Percentiles rank a stretch among this genome's conserved stretches.
phyloP scores from a whole-genome alignment of 2,797 vertebrate species.

The Acestrorhynchus altus region DNA sequence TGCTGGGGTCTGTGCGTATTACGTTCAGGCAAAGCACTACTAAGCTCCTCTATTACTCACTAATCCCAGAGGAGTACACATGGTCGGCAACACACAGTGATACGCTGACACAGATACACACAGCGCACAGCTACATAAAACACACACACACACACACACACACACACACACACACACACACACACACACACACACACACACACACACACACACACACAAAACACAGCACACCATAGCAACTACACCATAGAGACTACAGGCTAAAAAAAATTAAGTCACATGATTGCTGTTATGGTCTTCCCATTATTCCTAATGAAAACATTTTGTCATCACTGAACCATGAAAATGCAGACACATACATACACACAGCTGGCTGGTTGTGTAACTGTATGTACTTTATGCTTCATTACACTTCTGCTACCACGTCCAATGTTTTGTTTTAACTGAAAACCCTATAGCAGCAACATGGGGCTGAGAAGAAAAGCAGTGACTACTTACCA shows the following conservation, averaged over 20 bases:
- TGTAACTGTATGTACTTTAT: conserved; percentile 5
- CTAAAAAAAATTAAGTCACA: background rate
- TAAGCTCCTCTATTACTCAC: conserved; percentile 75
- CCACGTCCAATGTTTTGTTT: background rate
- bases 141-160: background rate
- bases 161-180: background rate
- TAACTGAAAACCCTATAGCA: background rate
- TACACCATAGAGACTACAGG: conserved; percentile 41
- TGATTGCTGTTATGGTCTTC: background rate
- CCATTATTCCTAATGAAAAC: background rate
- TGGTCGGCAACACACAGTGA: conserved; percentile 34
- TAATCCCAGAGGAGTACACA: conserved; percentile 72
- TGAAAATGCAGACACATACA: conserved; percentile 52
- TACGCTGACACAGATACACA: conserved; percentile 59
- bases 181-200: too few relatives aligned
- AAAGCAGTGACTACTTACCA: too few relatives aligned
- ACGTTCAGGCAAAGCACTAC: conserved; percentile 74
- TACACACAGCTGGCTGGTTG: conserved; percentile 7
- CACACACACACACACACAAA: too few relatives aligned
- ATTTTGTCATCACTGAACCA: conserved; percentile 11
- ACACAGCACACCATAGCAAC: background rate
- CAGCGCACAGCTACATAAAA: conserved; percentile 47
- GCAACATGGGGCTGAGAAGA: background rate
- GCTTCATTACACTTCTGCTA: background rate
- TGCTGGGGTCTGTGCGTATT: conserved; percentile 54